phyloP scores from a whole-genome alignment of 2,888 invertebrate genomes.

The Nowickia ferox region DNA sequence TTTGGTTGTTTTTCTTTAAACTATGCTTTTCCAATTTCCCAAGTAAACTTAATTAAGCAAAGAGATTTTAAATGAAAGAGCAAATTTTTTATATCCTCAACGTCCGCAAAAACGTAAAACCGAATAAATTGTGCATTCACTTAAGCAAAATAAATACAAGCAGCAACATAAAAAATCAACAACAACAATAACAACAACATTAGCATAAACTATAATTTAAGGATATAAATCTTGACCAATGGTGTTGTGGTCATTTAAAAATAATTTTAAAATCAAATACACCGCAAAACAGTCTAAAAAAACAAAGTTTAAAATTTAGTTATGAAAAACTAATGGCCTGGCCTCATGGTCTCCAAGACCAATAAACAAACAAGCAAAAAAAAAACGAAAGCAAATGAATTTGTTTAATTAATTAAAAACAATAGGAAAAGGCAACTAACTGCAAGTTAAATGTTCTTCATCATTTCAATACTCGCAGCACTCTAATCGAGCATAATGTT shows the following conservation, averaged over 20 bases:
- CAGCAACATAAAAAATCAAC: slow-evolving; percentile 3
- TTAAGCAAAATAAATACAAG: slow-evolving; percentile 18
- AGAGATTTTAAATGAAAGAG: slow-evolving; percentile 53
- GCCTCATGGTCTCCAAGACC: slow-evolving; percentile 16
- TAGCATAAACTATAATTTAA: slow-evolving; percentile 30
- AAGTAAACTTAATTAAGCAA: slow-evolving; percentile 66
- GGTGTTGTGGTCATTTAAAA: slow-evolving; percentile 68
- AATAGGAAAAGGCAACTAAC: slow-evolving; percentile 52
- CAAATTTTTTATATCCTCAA: neutral
- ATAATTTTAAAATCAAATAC: slow-evolving; percentile 61
- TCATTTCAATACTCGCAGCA: slow-evolving; percentile 30
- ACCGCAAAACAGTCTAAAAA: neutral
- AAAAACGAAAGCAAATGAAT: slow-evolving; percentile 27
- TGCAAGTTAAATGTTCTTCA: slow-evolving; percentile 29
- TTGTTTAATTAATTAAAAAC: slow-evolving; percentile 68
- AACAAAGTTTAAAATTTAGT: slow-evolving; percentile 20
- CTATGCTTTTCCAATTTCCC: neutral
- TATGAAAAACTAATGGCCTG: slow-evolving; percentile 53
- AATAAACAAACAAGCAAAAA: neutral
- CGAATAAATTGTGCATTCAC: slow-evolving; percentile 55
- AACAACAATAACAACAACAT: slow-evolving; percentile 17
- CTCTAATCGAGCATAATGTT: slow-evolving; percentile 70
- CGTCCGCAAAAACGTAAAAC: neutral
- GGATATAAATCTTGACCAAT: slow-evolving; percentile 69
- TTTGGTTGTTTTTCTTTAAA: neutral